Base-by-base conservation (phyloP, 1,140 invertebrate species). In the Aphis craccivora region DNA sequence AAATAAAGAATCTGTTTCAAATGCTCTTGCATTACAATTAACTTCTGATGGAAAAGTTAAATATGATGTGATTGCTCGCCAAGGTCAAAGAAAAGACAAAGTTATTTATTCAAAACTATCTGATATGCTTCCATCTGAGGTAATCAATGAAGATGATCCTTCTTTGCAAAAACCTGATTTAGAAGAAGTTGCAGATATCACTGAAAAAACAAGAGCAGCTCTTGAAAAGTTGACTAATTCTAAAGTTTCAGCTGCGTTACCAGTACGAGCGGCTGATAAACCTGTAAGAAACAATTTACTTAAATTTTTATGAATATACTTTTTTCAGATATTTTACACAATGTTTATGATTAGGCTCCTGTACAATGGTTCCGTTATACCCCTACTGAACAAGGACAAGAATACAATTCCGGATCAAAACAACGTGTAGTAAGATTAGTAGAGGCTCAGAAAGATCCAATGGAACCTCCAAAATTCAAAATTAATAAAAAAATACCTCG, bases 391-490 rank as follows among this genome's bases (percentile, higher is more conserved):
- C 98, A 99, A 96, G 98, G 99, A 0, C 97, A 97, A 55, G 97
- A 97, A 0, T 99, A 98, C 94, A 99, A 99, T 95, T 99, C 99
- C 1, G 99, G 99, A 4, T 98, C 99, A 18, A 99, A 99, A 95
- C 99, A 99, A 95, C 96, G 99, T 87, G 98, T 99, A 48, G 99
- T 99, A 94, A 96, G 99, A 94, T 98, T 99, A 97, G 98, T 99
- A 2, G 98, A 99, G 95, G 97, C 97, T 9, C 98, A 99, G 95
- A 97, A 98, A 94, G 99, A 99, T 96, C 99, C 99, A 0, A 98
- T 99, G 97, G 99, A 99, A 95, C 99, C 99, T 18, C 99, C 99
- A 0, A 97, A 98, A 95, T 99, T 99, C 95, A 99, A 98, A 95
- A 98, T 98, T 86, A 98, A 98, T 95, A 98, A 98, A 94, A 99